Evolutionary conservation across 2,113 vertebrate genomes (phyloP).

Genomic region (Ornithorhynchus anatinus): DNA sequence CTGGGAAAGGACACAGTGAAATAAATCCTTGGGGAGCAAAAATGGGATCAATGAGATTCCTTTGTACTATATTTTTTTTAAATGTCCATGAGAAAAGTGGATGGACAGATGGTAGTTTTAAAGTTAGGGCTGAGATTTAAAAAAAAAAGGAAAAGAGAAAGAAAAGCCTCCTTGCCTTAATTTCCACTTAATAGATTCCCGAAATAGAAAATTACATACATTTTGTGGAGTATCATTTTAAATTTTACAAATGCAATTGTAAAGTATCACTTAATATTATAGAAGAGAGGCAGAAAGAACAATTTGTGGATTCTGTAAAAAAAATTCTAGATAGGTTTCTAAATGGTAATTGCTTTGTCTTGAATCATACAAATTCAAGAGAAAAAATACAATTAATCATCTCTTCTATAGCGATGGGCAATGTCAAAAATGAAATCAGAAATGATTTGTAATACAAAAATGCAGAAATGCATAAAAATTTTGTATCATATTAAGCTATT

Average conservation of each 20-base stretch:
- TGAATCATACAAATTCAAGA: background rate
- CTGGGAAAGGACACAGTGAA: conserved; percentile 36
- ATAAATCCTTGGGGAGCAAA: conserved; percentile 30
- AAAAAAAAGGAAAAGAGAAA: conserved; percentile 2
- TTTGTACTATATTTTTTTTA: conserved; percentile 30
- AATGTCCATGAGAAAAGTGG: conserved; percentile 20
- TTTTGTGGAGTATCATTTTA: background rate
- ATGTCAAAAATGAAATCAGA: background rate
- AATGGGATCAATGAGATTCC: conserved; percentile 49
- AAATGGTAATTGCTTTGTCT: background rate
- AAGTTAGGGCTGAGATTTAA: background rate
- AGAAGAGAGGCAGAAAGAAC: too few species aligned
- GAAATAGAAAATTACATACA: background rate
- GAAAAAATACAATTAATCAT: background rate
- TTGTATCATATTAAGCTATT: background rate
- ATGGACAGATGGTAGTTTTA: conserved; percentile 38
- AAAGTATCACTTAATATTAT: background rate
- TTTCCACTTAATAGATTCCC: conserved; percentile 22
- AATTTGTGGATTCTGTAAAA: too few species aligned
- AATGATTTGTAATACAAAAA: background rate
- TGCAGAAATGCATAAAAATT: background rate
- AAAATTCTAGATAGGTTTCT: background rate
- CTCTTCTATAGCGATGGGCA: background rate
- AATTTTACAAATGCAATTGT: background rate
- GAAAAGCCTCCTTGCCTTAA: conserved; percentile 23